Conservation (phyloP, 2,113 vertebrate genomes). For the Galbula dea region DNA sequence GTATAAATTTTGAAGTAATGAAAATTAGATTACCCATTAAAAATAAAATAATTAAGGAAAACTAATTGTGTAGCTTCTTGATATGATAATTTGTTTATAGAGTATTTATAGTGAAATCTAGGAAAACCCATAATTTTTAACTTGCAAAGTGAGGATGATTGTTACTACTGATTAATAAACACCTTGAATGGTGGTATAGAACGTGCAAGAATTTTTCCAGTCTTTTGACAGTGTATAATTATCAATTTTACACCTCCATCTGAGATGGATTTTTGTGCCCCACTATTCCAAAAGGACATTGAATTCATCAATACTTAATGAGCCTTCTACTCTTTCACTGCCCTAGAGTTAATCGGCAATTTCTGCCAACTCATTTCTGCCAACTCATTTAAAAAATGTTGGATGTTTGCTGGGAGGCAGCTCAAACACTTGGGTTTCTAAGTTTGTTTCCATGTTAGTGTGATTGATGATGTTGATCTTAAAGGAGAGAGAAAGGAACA, state of each 20-base stretch:
- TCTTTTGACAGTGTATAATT: neutral
- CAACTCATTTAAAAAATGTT: neutral
- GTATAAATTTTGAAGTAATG: neutral
- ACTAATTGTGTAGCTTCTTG: neutral
- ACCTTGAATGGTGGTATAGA: neutral
- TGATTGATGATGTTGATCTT: slow-evolving; percentile 28
- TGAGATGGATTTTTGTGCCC: neutral
- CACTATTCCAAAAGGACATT: neutral
- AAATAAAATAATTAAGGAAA: neutral
- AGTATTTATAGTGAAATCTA: neutral
- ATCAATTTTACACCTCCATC: neutral
- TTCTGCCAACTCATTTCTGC: neutral
- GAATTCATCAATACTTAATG: neutral
- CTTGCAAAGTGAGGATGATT: neutral
- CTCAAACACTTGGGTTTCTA: neutral
- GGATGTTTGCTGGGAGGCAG: neutral
- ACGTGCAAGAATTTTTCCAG: neutral
- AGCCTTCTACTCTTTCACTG: neutral
- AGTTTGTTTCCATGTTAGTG: neutral
- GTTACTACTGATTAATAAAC: neutral
- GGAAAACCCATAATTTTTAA: neutral
- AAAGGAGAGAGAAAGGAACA: neutral
- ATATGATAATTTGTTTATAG: neutral
- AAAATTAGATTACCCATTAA: neutral
- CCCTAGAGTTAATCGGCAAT: neutral